phyloP scores from a whole-genome alignment of 2,888 invertebrate genomes.

The Cryptophagus acutangulus region DNA sequence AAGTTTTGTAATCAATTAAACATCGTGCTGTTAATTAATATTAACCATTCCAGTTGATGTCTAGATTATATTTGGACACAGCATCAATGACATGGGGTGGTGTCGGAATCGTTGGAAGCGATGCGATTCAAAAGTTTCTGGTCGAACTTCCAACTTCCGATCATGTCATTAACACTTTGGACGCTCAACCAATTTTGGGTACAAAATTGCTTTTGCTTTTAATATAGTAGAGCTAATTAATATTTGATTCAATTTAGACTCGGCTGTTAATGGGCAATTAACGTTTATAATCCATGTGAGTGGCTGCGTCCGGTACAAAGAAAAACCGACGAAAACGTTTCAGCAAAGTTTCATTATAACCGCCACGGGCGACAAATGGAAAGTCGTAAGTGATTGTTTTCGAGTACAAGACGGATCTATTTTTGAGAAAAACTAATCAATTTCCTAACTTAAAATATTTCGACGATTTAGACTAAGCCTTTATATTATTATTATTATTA shows the following conservation, averaged over 20 bases:
- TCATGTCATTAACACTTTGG: constrained; percentile 72
- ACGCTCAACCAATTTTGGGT: constrained; percentile 80
- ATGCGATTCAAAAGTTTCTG: constrained; percentile 80
- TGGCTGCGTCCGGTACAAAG: constrained; percentile 72
- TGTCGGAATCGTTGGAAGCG: constrained; percentile 73
- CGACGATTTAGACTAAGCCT: too few species aligned
- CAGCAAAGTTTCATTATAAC: constrained; percentile 85
- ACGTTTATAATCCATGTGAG: constrained; percentile 80
- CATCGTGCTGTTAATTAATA: neutral
- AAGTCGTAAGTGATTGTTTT: constrained; percentile 86
- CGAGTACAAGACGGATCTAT: constrained; percentile 62
- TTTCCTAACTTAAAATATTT: too few species aligned
- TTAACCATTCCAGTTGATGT: constrained; percentile 56
- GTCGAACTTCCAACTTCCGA: constrained; percentile 77
- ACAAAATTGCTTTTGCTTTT: constrained; percentile 20
- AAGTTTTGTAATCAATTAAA: constrained; percentile 33
- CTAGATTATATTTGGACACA: constrained; percentile 76
- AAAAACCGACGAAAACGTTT: constrained; percentile 61
- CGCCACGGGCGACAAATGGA: constrained; percentile 87
- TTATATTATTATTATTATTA: constrained; percentile 4
- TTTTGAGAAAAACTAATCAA: constrained; percentile 19
- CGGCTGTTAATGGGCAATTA: constrained; percentile 69
- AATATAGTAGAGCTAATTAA: neutral
- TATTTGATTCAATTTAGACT: constrained; percentile 50
- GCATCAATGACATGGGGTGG: constrained; percentile 92